Evolutionary conservation across 2,797 vertebrate genomes (phyloP).

Genomic region (Scyliorhinus canicula): DNA sequence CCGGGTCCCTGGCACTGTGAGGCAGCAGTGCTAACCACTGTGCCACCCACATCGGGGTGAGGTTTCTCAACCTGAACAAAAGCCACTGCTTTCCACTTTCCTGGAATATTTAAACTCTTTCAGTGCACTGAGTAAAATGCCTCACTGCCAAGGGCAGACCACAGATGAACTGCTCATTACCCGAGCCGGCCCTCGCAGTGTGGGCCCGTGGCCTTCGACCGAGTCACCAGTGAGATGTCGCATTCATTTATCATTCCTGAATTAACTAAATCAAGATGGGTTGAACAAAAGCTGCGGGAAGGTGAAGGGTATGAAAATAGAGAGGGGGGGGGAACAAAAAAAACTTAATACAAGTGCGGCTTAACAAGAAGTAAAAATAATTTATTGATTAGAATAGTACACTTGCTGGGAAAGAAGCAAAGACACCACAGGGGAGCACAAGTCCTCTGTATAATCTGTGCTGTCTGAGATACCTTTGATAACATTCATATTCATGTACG

Average conservation of each 20-base stretch:
- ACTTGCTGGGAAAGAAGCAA: not conserved
- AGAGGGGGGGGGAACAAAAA: not conserved
- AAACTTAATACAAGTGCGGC: not conserved
- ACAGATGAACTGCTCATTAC: not conserved
- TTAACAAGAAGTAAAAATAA: not conserved
- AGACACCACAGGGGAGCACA: not conserved
- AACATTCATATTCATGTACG: not conserved
- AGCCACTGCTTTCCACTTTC: not conserved
- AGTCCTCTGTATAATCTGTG: not conserved
- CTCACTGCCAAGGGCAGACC: not conserved
- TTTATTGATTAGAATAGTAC: not conserved
- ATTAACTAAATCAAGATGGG: not conserved
- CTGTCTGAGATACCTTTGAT: not conserved
- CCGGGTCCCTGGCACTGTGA: too few species aligned
- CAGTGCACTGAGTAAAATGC: not conserved
- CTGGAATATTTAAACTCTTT: not conserved
- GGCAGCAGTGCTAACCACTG: too few species aligned
- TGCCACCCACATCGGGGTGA: not conserved
- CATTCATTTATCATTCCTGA: not conserved
- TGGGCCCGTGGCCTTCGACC: not conserved
- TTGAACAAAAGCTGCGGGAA: not conserved
- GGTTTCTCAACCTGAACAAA: not conserved
- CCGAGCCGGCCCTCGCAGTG: not conserved
- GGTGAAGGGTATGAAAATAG: not conserved
- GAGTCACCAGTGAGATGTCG: not conserved